Evolutionary conservation across 2,113 vertebrate species (phyloP).

Genomic region (Syrmaticus mikado): DNA sequence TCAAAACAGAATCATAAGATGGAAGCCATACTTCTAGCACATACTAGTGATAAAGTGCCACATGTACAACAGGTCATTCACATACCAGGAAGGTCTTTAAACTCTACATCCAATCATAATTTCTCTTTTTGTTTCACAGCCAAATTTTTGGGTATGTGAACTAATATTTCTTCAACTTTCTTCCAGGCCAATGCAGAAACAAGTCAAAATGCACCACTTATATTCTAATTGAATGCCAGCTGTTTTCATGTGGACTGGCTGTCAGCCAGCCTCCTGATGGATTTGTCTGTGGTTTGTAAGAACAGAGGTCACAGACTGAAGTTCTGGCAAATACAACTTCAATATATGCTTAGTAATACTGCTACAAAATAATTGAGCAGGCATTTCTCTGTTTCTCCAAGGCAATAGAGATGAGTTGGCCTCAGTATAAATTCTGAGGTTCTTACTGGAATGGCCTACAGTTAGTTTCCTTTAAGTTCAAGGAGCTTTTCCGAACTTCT

Average conservation of each 20-base stretch:
- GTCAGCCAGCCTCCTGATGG: neutral
- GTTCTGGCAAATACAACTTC: neutral
- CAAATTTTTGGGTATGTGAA: neutral
- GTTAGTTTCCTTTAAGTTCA: neutral
- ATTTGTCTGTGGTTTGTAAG: constrained; percentile 10
- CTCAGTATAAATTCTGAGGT: neutral
- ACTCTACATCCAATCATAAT: neutral
- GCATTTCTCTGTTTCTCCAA: neutral
- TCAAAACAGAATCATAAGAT: neutral
- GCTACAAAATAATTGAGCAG: neutral
- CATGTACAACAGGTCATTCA: neutral
- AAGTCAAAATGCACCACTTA: neutral
- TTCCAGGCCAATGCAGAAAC: neutral
- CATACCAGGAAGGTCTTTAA: neutral
- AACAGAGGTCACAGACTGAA: neutral
- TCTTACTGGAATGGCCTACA: neutral
- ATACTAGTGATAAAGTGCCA: neutral
- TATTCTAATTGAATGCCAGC: neutral
- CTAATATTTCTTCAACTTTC: neutral
- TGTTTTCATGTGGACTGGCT: constrained; percentile 14
- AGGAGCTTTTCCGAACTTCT: neutral
- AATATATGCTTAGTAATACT: neutral
- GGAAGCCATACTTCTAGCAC: neutral
- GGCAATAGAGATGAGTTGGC: neutral
- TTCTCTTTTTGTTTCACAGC: neutral